These are phyloP conservation scores for Athrips mouffetella DNA, from an alignment of 2,888 invertebrate genomes.

Conservation along the genomic window DNA sequence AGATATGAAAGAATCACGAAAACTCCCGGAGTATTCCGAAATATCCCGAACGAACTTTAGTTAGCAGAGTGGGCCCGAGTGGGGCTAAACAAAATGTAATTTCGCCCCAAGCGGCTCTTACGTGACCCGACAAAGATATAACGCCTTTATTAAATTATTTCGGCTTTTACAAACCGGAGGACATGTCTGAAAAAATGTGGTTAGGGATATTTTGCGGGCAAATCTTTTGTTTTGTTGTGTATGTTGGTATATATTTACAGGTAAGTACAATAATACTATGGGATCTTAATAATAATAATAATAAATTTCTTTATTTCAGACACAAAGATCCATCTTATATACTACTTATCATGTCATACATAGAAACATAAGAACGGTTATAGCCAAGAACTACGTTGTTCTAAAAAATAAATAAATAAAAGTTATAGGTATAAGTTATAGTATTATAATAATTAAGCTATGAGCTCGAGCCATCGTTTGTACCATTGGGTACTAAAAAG, in stretches of 20 bases:
- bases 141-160: slow-evolving; percentile 75
- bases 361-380: too few species aligned
- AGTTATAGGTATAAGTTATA: too few species aligned
- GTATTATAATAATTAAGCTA: too few species aligned
- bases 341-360: too few species aligned
- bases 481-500: too few species aligned
- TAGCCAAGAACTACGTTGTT: too few species aligned
- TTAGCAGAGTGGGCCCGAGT: slow-evolving; percentile 73
- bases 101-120: slow-evolving; percentile 70
- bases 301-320: too few species aligned
- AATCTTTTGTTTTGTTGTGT: too few species aligned
- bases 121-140: slow-evolving; percentile 75
- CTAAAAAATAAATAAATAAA: too few species aligned
- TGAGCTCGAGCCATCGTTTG: too few species aligned
- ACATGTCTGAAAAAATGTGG: slow-evolving; percentile 56
- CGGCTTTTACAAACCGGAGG: slow-evolving; percentile 64
- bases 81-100: slow-evolving; percentile 73
- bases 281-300: background rate
- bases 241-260: background rate
- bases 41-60: slow-evolving; percentile 40
- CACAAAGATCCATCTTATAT: too few species aligned
- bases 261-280: background rate
- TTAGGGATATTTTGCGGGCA: slow-evolving; percentile 50
- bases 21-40: slow-evolving; percentile 41
- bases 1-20: slow-evolving; percentile 66